Evolutionary conservation across 2,113 vertebrate genomes (phyloP).

Genomic region (Lophura nycthemera): DNA sequence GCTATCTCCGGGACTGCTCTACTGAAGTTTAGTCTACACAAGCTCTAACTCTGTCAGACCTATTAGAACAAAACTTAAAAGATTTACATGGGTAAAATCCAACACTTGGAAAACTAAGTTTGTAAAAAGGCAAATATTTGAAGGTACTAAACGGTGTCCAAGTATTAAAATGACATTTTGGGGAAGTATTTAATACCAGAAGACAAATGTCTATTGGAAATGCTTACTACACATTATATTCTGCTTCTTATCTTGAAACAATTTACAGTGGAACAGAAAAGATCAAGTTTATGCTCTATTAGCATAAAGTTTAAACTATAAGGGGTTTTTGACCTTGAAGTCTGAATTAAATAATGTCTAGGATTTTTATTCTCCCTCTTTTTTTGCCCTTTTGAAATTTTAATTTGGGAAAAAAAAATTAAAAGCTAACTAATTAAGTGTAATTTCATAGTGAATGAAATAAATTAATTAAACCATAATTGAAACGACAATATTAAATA

Average conservation of each 20-base stretch:
- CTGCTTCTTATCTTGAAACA: conserved; percentile 71
- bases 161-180: conserved; percentile 68
- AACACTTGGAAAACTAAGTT: conserved; percentile 46
- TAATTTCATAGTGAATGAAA: conserved; percentile 75
- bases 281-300: conserved; percentile 73
- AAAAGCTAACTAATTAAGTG: conserved; percentile 72
- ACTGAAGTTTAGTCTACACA: conserved; percentile 59
- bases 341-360: conserved; percentile 63
- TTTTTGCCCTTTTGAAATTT: conserved; percentile 59
- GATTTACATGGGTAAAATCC: conserved; percentile 55
- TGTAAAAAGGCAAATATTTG: conserved; percentile 70
- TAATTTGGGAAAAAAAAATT: conserved; percentile 42
- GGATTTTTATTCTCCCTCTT: conserved; percentile 58
- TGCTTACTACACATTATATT: conserved; percentile 66
- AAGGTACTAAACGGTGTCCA: conserved; percentile 63
- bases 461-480: conserved; percentile 83
- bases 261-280: conserved; percentile 62
- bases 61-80: conserved; percentile 68
- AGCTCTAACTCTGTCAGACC: conserved; percentile 34
- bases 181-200: conserved; percentile 69
- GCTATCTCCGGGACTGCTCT: conserved; percentile 50
- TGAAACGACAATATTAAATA: conserved; percentile 78
- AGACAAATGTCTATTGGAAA: conserved; percentile 68
- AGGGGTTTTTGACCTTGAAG: conserved; percentile 69
- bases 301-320: conserved; percentile 73